Percentiles rank a stretch among this genome's conserved stretches.
These are phyloP conservation scores for Lithophane socia DNA, from an alignment of 2,888 invertebrate species.

Conservation along the genomic window DNA sequence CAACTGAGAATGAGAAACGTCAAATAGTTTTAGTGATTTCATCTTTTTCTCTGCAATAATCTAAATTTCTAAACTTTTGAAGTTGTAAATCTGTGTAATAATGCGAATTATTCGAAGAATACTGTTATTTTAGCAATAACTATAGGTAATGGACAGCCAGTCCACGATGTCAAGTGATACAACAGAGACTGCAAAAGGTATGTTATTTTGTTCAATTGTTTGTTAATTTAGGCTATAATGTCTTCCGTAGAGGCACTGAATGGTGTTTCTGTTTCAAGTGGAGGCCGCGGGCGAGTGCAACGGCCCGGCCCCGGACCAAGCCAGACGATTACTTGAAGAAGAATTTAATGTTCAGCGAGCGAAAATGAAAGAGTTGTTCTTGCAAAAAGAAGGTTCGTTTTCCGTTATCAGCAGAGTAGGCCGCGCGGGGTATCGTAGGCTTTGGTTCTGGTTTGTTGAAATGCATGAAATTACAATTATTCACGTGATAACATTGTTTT, in stretches of 20 bases:
- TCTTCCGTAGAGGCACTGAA: conserved; percentile 81
- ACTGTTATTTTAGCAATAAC: conserved; percentile 51
- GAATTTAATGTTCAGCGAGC: conserved; percentile 98
- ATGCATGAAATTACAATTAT: conserved; percentile 57
- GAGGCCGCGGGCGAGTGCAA: conserved; percentile 76
- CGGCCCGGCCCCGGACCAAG: conserved; percentile 75
- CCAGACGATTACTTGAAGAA: conserved; percentile 92
- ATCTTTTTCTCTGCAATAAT: conserved; percentile 60
- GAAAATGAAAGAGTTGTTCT: conserved; percentile 97
- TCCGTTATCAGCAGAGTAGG: conserved; percentile 64
- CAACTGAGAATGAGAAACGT: conserved; percentile 63
- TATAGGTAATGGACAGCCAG: conserved; percentile 43
- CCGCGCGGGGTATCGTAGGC: conserved; percentile 58
- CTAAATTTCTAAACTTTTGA: conserved; percentile 50
- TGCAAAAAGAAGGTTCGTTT: conserved; percentile 97
- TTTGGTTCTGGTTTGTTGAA: conserved; percentile 62
- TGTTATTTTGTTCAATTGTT: conserved; percentile 76
- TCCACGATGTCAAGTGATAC: conserved; percentile 81
- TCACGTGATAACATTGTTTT: conserved; percentile 50
- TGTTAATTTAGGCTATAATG: conserved; percentile 69
- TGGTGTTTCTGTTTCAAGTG: conserved; percentile 87
- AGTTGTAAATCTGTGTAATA: conserved; percentile 60
- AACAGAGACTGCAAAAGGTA: conserved; percentile 80
- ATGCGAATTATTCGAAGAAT: conserved; percentile 55
- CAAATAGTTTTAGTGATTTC: conserved; percentile 69